These are phyloP conservation scores for Heteractis magnifica DNA, from an alignment of 92 coral and sea anemone genomes.

Conservation along the genomic window DNA sequence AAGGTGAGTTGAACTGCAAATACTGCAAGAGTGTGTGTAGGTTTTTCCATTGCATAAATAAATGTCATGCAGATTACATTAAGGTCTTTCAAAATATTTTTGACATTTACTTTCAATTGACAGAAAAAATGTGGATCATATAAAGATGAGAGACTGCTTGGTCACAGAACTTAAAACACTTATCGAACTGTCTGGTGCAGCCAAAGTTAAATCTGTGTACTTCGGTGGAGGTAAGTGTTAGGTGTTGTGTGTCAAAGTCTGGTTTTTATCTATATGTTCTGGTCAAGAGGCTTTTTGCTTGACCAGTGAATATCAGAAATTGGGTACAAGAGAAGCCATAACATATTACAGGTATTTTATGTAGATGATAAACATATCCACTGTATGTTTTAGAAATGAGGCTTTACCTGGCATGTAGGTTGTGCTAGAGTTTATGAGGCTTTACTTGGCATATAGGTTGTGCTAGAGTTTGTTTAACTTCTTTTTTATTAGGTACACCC, in stretches of 20 bases:
- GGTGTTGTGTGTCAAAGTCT: neutral
- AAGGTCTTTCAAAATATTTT: too few relatives aligned
- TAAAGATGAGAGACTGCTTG: constrained; percentile 62
- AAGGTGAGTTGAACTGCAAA: constrained; percentile 28
- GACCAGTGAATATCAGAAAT: neutral
- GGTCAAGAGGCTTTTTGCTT: neutral
- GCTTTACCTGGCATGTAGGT: too few relatives aligned
- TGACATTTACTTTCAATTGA: too few relatives aligned
- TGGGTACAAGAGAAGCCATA: too few relatives aligned
- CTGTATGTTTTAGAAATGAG: too few relatives aligned
- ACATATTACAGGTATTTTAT: too few relatives aligned
- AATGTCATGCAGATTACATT: too few relatives aligned
- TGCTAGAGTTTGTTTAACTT: too few relatives aligned
- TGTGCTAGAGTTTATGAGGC: too few relatives aligned
- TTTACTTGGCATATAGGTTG: too few relatives aligned
- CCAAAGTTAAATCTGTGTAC: constrained; percentile 64
- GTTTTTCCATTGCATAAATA: too few relatives aligned
- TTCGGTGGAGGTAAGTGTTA: constrained; percentile 74
- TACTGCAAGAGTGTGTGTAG: neutral
- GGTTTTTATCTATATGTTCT: neutral
- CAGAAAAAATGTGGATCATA: constrained; percentile 47
- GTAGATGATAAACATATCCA: too few relatives aligned
- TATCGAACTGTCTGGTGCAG: constrained; percentile 53
- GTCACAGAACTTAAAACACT: constrained; percentile 58
- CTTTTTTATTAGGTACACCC: constrained; percentile 58